Evolutionary conservation across 1,140 invertebrate genomes (phyloP), one percentile per base, ranked within the genome.

Genomic region (Halotydeus destructor): DNA sequence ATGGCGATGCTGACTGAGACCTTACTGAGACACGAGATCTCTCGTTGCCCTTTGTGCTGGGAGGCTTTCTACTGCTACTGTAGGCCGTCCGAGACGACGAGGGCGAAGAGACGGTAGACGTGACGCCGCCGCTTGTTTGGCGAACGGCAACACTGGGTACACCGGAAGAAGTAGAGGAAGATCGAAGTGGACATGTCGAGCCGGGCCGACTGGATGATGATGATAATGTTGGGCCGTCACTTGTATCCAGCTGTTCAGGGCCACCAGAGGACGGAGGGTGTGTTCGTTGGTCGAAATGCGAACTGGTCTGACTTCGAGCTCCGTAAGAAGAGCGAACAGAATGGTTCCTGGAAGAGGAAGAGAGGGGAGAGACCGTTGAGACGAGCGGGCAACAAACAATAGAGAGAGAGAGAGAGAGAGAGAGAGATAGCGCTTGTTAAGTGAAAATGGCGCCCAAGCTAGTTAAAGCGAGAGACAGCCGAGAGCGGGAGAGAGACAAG

Each of bases 1-100:
- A 52, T 35, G 50, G 50, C n/a, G 50, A 52, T 12, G 43, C 43
- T n/a, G 50, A 34, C 14, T 34, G 33, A 5, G 33, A 34, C 5
- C 33, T 14, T 14, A 34, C 14, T 14, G 33, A 34, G 14, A 16
- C 21, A n/a, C n/a, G n/a, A n/a, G n/a, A n/a, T n/a, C n/a, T n/a
- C n/a, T n/a, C n/a, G n/a, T n/a, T n/a, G n/a, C n/a, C n/a, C n/a
- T n/a, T n/a, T n/a, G n/a, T n/a, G n/a, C n/a, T n/a, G n/a, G n/a
- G n/a, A n/a, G n/a, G n/a, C 33, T 34, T 34, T 19, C 21, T 34
- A 9, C 21, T 34, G 5, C n/a, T 5, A 14, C 21, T 34, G 8
- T 34, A 16, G 5, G 22, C 8, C 5, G 33, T 14, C n/a, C 5
- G 5, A 14, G n/a, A n/a, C 5, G 5, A n/a, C 5, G 14, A 5